phyloP scores from a whole-genome alignment of 1,140 invertebrate species.

The Heliconius hermathena region DNA sequence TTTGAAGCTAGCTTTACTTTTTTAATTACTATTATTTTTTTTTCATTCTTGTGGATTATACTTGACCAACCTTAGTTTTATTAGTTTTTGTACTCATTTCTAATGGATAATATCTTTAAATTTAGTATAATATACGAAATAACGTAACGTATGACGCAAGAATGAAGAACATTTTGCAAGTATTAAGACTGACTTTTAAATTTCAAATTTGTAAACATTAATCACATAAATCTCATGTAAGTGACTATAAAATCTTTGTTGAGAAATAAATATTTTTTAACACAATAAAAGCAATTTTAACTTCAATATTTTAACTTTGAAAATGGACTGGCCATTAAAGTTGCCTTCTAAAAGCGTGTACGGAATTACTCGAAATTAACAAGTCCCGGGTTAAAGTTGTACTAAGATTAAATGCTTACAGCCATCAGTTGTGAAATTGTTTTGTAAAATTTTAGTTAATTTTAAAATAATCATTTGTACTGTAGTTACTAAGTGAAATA shows the following conservation, averaged over 20 bases:
- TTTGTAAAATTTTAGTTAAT: neutral
- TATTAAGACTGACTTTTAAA: no score
- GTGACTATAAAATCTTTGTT: no score
- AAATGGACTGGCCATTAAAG: slow-evolving; percentile 23
- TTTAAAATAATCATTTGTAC: neutral
- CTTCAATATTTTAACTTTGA: neutral
- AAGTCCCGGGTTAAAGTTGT: slow-evolving; percentile 12
- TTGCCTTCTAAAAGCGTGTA: slow-evolving; percentile 15
- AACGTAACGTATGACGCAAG: neutral
- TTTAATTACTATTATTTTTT: no score
- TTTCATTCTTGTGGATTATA: no score
- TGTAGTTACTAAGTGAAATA: neutral
- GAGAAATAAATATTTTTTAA: no score
- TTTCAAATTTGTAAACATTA: no score
- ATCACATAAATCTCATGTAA: no score
- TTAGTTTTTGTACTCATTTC: no score
- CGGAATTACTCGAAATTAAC: slow-evolving; percentile 17
- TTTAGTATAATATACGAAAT: neutral
- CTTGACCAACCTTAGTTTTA: no score
- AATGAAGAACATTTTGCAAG: no score
- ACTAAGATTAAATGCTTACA: neutral
- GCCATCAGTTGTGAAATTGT: neutral
- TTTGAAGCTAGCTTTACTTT: no score
- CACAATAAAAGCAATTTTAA: neutral
- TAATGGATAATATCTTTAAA: neutral